Conservation (phyloP, 2,113 vertebrate species). For the Castor canadensis region DNA sequence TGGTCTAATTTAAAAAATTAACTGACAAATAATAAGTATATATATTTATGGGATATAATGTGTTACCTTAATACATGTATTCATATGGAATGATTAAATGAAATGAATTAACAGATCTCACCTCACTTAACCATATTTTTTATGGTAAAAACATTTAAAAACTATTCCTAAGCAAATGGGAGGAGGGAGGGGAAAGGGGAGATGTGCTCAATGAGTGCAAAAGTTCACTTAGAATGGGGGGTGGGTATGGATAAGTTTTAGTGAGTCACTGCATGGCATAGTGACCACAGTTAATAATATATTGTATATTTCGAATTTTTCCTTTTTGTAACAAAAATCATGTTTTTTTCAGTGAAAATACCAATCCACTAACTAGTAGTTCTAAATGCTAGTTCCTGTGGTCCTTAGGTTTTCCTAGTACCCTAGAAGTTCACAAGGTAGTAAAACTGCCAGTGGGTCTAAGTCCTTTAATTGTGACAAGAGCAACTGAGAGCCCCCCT, state of each 20-base stretch:
- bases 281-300: background rate
- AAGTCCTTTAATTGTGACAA: accelerated
- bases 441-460: background rate
- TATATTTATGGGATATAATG: background rate
- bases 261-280: background rate
- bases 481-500: accelerated
- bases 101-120: background rate
- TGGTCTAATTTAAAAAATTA: too few species aligned
- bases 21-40: background rate
- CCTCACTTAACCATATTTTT: background rate
- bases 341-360: background rate
- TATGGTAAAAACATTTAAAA: background rate
- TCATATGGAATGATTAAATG: background rate
- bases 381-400: background rate
- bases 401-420: background rate
- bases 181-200: background rate
- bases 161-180: background rate
- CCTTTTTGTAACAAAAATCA: background rate
- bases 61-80: background rate
- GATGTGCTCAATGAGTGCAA: background rate
- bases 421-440: background rate
- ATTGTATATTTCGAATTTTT: background rate
- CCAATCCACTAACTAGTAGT: background rate
- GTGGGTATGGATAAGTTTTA: background rate
- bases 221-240: background rate